A percentile compares a stretch with the other conserved stretches of the same genome.
These are phyloP conservation scores for Acanthurus tractus DNA, from an alignment of 2,797 vertebrate species.

Conservation along the genomic window DNA sequence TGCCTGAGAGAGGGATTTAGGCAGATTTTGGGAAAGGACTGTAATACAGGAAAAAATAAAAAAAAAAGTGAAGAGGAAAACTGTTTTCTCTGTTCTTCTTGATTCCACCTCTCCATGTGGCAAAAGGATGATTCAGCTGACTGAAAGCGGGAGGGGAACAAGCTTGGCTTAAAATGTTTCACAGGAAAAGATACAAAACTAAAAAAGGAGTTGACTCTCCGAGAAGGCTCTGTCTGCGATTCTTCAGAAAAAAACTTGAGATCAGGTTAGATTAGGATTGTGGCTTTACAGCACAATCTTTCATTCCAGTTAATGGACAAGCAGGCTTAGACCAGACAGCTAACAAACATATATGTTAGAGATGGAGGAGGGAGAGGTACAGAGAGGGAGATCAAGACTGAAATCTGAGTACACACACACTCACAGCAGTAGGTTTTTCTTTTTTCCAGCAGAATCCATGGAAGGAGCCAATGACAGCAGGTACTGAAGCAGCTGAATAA, in stretches of 20 bases:
- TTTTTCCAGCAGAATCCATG: slow-evolving; percentile 68
- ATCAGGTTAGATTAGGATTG: slow-evolving; percentile 51
- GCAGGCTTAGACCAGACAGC: slow-evolving; percentile 73
- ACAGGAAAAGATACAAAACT: slow-evolving; percentile 17
- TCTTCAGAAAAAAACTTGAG: slow-evolving; percentile 34
- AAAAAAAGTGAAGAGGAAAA: slow-evolving; percentile 29
- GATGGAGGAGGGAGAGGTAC: slow-evolving; percentile 31
- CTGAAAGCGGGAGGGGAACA: slow-evolving; percentile 18
- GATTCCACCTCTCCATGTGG: slow-evolving; percentile 49
- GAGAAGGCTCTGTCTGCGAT: neutral
- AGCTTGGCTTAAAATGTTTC: slow-evolving; percentile 36
- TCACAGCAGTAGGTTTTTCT: slow-evolving; percentile 62
- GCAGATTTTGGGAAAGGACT: slow-evolving; percentile 32
- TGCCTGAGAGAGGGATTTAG: slow-evolving; percentile 49
- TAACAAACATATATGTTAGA: slow-evolving; percentile 51
- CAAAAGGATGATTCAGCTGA: slow-evolving; percentile 47
- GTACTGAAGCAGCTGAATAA: slow-evolving; percentile 46
- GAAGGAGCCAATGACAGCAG: slow-evolving; percentile 58
- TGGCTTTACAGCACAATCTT: slow-evolving; percentile 64
- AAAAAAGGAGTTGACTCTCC: neutral
- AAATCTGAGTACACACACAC: slow-evolving; percentile 22
- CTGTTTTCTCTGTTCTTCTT: slow-evolving; percentile 45
- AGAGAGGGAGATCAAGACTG: slow-evolving; percentile 39
- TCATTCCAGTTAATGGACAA: slow-evolving; percentile 74
- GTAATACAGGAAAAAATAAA: slow-evolving; percentile 26